Percentiles rank a stretch among this genome's conserved stretches.
Conservation (phyloP, 2,113 vertebrate species). For the Chelonoidis abingdonii region DNA sequence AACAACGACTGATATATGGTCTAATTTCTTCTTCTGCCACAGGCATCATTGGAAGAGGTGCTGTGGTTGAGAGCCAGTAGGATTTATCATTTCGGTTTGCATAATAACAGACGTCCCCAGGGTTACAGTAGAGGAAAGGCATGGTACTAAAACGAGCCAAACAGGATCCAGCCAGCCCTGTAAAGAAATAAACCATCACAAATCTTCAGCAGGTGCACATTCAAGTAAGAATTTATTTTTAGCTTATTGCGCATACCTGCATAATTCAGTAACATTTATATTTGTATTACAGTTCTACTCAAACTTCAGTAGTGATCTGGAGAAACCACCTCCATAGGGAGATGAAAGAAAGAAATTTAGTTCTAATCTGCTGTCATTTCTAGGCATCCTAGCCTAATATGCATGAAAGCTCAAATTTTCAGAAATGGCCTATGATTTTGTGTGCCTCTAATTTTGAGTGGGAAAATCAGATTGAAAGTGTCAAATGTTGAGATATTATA, state of each 20-base stretch:
- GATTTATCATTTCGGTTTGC: conserved; percentile 98
- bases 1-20: conserved; percentile 97
- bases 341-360: neutral
- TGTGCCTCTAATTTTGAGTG: neutral
- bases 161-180: conserved; percentile 96
- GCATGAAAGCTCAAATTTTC: neutral
- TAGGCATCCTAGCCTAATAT: neutral
- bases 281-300: neutral
- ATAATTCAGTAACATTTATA: neutral
- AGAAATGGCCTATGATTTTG: neutral
- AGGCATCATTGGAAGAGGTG: conserved; percentile 98
- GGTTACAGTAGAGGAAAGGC: conserved; percentile 99
- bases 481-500: neutral
- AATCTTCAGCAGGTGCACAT: neutral
- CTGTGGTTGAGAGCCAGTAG: conserved; percentile 97
- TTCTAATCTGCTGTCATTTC: neutral
- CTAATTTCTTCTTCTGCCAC: conserved; percentile 90
- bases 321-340: neutral
- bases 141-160: conserved; percentile 94
- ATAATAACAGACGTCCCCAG: conserved; percentile 94
- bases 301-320: neutral
- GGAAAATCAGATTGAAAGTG: neutral
- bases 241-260: neutral
- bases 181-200: neutral
- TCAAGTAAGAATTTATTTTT: neutral